Base-by-base conservation (phyloP, 2,797 vertebrate species). In the Pangasius djambal region DNA sequence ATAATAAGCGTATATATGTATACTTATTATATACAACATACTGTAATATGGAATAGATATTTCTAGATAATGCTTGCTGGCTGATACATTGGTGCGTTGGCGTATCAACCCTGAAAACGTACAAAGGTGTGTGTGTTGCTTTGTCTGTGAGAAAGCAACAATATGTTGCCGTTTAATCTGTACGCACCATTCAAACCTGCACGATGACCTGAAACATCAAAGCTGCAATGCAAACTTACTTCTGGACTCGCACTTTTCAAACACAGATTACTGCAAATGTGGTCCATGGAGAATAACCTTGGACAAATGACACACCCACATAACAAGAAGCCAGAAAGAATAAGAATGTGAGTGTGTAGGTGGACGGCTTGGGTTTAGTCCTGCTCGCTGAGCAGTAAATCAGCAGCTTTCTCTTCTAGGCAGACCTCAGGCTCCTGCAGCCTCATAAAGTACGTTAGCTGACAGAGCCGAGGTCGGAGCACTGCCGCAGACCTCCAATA, bases 341-440 rank as follows among this genome's bases (percentile, higher is more conserved):
- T n/a, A 65, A 48, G 61, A 15, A 88, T 22, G 34, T 18, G 52
- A 75, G 74, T 16, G 79, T 74, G 84, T 25, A 72, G 75, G 87
- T 87, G 40, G 67, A 87, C 48, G 50, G 59, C 50, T 79, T 48
- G 72, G 77, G 69, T 89, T 86, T 75, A 13, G 85, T 74, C 77
- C 37, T 85, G 77, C 72, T 86, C 69, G 52, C 74, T 61, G 63
- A 6, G 83, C 86, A 75, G 88, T 92, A 92, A 93, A 92, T 91
- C 90, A 92, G 61, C 83, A 55, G 77, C 77, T 87, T 84, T 87
- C 65, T 40, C 78, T 86, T 69, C 61, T 75, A 89, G 88, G 75
- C 85, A 84, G 88, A 82, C 85, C 69, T 65, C 86, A 61, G 87
- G 87, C 81, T 88, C 87, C 87, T 57, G 81, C 85, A 84, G 72